Evolutionary conservation across 2,113 vertebrate genomes (phyloP).

Genomic region (Callocephalon fimbriatum): DNA sequence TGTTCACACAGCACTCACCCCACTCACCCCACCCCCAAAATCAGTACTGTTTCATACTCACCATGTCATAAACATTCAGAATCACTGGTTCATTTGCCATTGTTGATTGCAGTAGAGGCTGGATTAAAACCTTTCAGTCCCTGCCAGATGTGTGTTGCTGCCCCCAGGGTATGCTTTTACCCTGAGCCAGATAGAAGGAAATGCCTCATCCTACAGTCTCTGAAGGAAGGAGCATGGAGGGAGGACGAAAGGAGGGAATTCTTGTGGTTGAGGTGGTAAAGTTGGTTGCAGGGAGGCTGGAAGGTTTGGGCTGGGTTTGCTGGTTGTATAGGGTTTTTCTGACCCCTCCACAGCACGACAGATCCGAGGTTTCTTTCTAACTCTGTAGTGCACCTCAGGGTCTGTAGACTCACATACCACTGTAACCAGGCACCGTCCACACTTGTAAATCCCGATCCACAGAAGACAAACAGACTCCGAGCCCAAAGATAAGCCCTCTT

Average conservation of each 20-base stretch:
- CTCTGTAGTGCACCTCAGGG: background rate
- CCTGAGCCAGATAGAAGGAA: conserved; percentile 15
- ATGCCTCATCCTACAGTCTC: conserved; percentile 34
- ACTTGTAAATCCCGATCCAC: background rate
- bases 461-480: background rate
- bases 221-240: background rate
- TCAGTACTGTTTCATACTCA: conserved; percentile 75
- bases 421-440: background rate
- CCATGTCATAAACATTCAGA: conserved; percentile 96
- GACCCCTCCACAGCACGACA: background rate
- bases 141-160: conserved; percentile 62
- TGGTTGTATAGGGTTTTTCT: background rate
- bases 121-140: conserved; percentile 37
- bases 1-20: background rate
- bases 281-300: background rate
- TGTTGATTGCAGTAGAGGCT: conserved; percentile 59
- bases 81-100: conserved; percentile 96
- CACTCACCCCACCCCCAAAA: background rate
- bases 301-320: background rate
- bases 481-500: background rate
- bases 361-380: conserved; percentile 20
- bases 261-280: background rate
- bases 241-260: conserved; percentile 1
- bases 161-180: conserved; percentile 61
- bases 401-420: background rate